A percentile compares a stretch with the other conserved stretches of the same genome.
Conservation (phyloP, 2,113 vertebrate genomes). For the Platichthys flesus region DNA sequence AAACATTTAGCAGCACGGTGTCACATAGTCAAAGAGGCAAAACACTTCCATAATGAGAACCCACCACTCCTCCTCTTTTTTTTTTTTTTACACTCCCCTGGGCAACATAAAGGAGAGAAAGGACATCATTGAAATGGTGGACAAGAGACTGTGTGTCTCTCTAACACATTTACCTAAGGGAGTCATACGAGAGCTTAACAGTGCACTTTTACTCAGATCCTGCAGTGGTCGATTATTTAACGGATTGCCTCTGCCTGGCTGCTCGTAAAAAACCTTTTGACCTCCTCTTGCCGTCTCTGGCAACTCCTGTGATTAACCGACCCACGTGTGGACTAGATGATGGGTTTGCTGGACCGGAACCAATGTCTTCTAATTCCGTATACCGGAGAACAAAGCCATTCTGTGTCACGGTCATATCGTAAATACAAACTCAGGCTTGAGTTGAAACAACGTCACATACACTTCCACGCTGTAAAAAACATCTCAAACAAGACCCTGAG, state of each 20-base stretch:
- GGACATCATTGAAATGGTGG: slow-evolving; percentile 36
- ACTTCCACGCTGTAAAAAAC: slow-evolving; percentile 7
- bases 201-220: slow-evolving; percentile 2
- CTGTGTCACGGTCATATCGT: background rate
- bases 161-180: slow-evolving; percentile 47
- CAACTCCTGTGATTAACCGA: background rate
- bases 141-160: slow-evolving; percentile 64
- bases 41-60: slow-evolving; percentile 59
- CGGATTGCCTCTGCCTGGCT: background rate
- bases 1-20: slow-evolving; percentile 41
- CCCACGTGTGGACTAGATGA: background rate
- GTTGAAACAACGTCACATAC: background rate
- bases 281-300: background rate
- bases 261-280: background rate
- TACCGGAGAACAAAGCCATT: background rate
- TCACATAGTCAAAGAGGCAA: slow-evolving; percentile 32
- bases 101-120: slow-evolving; percentile 37
- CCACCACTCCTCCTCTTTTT: background rate
- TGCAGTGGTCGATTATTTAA: slow-evolving; percentile 4
- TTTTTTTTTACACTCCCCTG: slow-evolving; percentile 18
- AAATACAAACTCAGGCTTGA: slow-evolving; percentile 1
- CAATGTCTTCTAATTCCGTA: background rate
- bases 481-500: background rate
- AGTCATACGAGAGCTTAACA: slow-evolving; percentile 26
- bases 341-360: background rate